These are phyloP conservation scores for Stercorarius parasiticus DNA, from an alignment of 2,113 vertebrate species.

Conservation along the genomic window DNA sequence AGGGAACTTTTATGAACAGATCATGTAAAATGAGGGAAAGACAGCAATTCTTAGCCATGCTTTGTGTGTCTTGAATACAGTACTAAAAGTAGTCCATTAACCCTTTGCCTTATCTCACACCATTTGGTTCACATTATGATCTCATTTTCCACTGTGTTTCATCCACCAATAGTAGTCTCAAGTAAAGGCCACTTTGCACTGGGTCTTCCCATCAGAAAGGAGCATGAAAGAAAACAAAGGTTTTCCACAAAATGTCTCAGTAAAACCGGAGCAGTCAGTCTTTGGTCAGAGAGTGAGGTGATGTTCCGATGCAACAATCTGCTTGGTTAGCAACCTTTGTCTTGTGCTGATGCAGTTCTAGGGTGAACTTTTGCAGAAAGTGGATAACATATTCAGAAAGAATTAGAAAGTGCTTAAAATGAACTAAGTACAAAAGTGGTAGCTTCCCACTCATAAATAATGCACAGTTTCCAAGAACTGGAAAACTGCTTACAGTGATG, in stretches of 20 bases:
- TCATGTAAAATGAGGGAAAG: slow-evolving; percentile 54
- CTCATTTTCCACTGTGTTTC: slow-evolving; percentile 54
- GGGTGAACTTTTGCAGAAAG: slow-evolving; percentile 20
- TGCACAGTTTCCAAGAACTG: slow-evolving; percentile 26
- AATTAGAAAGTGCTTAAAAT: slow-evolving; percentile 16
- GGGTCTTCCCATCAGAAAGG: slow-evolving; percentile 48
- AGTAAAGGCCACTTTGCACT: slow-evolving; percentile 55
- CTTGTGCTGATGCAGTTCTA: slow-evolving; percentile 39
- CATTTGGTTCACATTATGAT: slow-evolving; percentile 54
- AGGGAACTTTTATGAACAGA: slow-evolving; percentile 66
- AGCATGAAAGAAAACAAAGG: slow-evolving; percentile 4
- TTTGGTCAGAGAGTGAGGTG: slow-evolving; percentile 77
- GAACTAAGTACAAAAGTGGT: slow-evolving; percentile 7
- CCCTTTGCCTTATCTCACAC: slow-evolving; percentile 18
- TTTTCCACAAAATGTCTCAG: slow-evolving; percentile 34
- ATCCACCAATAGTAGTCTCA: slow-evolving; percentile 6
- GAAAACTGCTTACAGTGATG: slow-evolving; percentile 17
- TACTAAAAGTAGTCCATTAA: slow-evolving; percentile 52
- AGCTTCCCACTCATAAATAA: slow-evolving; percentile 37
- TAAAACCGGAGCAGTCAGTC: slow-evolving; percentile 62
- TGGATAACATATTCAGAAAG: background rate
- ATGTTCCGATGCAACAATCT: slow-evolving; percentile 51
- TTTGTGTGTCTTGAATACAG: slow-evolving; percentile 55
- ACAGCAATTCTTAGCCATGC: slow-evolving; percentile 49
- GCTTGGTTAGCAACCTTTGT: slow-evolving; percentile 33